These are phyloP conservation scores for Ardeotis arabs DNA, from an alignment of 2,113 vertebrate genomes.

Conservation along the genomic window DNA sequence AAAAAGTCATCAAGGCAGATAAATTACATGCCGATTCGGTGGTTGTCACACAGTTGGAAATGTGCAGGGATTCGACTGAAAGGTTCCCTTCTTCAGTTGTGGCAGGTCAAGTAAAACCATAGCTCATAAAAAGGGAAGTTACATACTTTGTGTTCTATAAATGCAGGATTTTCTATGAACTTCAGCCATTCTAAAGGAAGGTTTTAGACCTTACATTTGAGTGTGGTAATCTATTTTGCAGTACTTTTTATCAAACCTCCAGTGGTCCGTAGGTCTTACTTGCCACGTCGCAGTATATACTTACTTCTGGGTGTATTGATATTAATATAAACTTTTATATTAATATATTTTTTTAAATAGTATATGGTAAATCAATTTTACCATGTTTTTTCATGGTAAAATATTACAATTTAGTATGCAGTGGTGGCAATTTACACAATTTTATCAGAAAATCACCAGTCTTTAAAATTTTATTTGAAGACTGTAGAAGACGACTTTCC, in stretches of 20 bases:
- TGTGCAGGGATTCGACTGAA: background rate
- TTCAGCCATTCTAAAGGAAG: background rate
- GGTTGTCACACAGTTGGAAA: background rate
- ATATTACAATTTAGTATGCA: background rate
- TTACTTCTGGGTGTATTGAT: background rate
- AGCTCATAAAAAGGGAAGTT: background rate
- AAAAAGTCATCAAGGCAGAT: background rate
- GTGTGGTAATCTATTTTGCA: background rate
- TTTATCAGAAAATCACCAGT: background rate
- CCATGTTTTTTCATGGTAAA: background rate
- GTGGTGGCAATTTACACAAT: background rate
- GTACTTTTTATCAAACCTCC: no score
- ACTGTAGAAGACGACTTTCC: background rate
- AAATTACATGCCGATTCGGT: background rate
- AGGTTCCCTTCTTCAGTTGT: background rate
- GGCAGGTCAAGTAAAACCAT: background rate
- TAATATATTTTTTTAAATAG: background rate
- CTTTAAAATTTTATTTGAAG: background rate
- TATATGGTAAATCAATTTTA: background rate
- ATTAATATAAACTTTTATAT: background rate
- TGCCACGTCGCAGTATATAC: background rate
- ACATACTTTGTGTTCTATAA: background rate
- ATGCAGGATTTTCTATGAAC: background rate
- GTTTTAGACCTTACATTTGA: background rate
- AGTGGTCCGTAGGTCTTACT: no score